Evolutionary conservation across 1,140 invertebrate species (phyloP).

Genomic region (Palaemon carinicauda): DNA sequence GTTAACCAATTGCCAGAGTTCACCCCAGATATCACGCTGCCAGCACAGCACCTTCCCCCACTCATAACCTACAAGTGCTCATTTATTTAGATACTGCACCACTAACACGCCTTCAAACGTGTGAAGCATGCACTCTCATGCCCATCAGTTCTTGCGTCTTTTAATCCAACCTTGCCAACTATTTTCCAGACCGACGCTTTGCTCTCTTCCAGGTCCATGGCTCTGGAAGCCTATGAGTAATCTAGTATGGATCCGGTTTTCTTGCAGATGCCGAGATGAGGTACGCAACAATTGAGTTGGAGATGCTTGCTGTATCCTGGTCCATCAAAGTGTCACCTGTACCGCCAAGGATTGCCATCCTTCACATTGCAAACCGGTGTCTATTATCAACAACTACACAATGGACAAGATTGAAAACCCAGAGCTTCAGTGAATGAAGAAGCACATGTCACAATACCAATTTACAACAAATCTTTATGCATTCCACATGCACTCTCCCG

Average conservation of each 20-base stretch:
- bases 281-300: too few species aligned
- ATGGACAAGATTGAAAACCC: too few species aligned
- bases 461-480: too few species aligned
- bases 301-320: background rate
- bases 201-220: background rate
- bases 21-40: background rate
- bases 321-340: background rate
- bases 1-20: too few species aligned
- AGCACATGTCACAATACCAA: too few species aligned
- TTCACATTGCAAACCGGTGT: too few species aligned
- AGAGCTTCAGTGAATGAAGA: too few species aligned
- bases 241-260: too few species aligned
- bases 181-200: background rate
- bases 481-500: too few species aligned
- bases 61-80: constrained; percentile 13
- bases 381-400: too few species aligned
- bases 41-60: constrained; percentile 24
- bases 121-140: too few species aligned
- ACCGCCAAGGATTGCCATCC: too few species aligned
- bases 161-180: constrained; percentile 15
- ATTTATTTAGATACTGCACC: constrained; percentile 39
- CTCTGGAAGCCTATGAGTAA: background rate
- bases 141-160: constrained; percentile 15
- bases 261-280: background rate
- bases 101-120: constrained; percentile 36